Evolutionary conservation across 2,797 vertebrate genomes (phyloP), one percentile per base, ranked within the genome.

Genomic region (Malacoraja senta): DNA sequence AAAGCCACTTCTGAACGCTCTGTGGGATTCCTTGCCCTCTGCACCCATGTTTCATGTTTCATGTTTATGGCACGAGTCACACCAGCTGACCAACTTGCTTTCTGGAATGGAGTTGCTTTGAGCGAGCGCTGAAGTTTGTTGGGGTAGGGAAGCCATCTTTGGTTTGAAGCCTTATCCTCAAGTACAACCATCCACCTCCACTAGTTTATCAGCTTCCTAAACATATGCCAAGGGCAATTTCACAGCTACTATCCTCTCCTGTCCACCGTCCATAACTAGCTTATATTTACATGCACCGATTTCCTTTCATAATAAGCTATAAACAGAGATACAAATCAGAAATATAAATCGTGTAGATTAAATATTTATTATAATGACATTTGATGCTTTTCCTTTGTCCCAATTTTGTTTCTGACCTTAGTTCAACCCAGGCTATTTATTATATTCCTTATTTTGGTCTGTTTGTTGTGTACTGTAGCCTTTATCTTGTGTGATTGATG

Each of bases 301-400:
- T 91, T 74, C 90, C 90, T 72, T 35, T 91, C 71, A 29, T 91
- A 74, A 91, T 91, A 53, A 91, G 68, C 90, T 74, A 74, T 72
- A 35, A 35, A 12, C 32, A 74, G 38, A 91, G 90, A 91, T 88
- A 15, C 88, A 74, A 91, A 74, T 91, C 65, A 72, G 35, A 91
- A 91, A 35, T 38, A 91, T 72, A 72, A 91, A 91, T 91, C 44
- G 68, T 44, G 1, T 91, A 91, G 90, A 91, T 74, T 91, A 91
- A 74, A 74, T 91, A 91, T 91, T 91, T 91, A 91, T 91, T 91
- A 91, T 91, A 74, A 91, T 74, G 65, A 91, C 38, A 74, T 91
- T 91, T 91, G 90, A 91, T 72, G 68, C 90, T 91, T 91, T 90
- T 68, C 35, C 38, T 91, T 91, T 74, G 9, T 91, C 38, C 90